phyloP scores from a whole-genome alignment of 2,113 vertebrate species.

The Tragulus kanchil region DNA sequence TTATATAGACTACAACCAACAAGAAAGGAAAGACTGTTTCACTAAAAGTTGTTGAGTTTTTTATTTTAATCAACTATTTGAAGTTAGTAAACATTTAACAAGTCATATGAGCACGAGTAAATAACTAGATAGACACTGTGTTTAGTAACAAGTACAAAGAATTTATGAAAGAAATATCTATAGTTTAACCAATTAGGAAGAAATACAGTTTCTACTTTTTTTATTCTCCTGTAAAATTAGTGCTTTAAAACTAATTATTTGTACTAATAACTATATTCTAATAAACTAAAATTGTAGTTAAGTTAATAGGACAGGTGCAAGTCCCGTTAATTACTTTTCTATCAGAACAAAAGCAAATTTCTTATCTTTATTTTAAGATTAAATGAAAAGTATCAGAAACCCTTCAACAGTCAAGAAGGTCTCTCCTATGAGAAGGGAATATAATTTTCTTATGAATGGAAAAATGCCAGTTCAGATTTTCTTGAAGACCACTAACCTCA shows the following conservation, averaged over 20 bases:
- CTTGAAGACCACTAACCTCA: not conserved
- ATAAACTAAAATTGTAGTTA: not conserved
- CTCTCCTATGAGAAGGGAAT: not conserved
- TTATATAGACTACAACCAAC: not conserved
- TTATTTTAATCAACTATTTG: not conserved
- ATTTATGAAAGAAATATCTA: not conserved
- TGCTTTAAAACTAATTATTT: not conserved
- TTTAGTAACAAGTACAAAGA: not conserved
- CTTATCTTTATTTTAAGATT: conserved; percentile 51
- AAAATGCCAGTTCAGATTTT: conserved; percentile 2
- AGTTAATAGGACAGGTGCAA: not conserved
- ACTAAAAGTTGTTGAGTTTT: conserved; percentile 26
- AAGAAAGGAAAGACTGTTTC: not conserved
- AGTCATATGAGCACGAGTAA: not conserved
- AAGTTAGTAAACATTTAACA: not conserved
- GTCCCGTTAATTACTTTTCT: not conserved
- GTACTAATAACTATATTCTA: not conserved
- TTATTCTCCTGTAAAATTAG: conserved; percentile 17
- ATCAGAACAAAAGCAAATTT: not conserved
- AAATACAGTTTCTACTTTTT: not conserved
- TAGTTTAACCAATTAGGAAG: not conserved
- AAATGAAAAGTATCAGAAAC: not conserved
- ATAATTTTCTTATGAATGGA: conserved; percentile 58
- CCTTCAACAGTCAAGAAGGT: not conserved
- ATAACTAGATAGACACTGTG: not conserved